A percentile compares a stretch with the other conserved stretches of the same genome.
phyloP scores from a whole-genome alignment of 2,113 vertebrate genomes.

The Nesogale talazaci region DNA sequence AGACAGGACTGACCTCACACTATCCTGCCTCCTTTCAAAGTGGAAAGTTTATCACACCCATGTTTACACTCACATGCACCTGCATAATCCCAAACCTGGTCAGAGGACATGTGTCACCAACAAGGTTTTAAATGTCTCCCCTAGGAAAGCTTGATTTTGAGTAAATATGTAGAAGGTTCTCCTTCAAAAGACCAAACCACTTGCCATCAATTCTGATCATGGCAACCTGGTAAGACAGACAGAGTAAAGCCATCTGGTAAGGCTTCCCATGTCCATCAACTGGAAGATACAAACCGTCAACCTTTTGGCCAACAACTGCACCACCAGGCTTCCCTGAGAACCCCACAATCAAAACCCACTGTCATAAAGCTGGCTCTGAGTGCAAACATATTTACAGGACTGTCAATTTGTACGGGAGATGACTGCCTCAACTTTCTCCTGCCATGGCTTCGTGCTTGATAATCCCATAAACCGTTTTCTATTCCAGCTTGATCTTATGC shows the following conservation, averaged over 20 bases:
- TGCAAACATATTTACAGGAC: too few relatives aligned
- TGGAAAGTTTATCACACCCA: accelerated
- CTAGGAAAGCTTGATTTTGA: neutral
- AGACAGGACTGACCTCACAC: neutral
- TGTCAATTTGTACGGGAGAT: too few relatives aligned
- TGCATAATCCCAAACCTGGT: neutral
- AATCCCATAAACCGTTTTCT: neutral
- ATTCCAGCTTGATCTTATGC: neutral
- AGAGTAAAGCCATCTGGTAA: neutral
- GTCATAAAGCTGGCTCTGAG: too few relatives aligned
- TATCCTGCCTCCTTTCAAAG: neutral
- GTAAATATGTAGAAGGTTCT: neutral
- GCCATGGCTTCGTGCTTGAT: too few relatives aligned
- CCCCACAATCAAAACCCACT: neutral
- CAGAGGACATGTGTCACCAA: neutral
- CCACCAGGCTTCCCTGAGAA: neutral
- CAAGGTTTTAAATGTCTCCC: neutral
- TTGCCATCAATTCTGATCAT: neutral
- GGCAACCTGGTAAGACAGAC: neutral
- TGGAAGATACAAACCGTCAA: neutral
- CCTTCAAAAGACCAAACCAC: neutral
- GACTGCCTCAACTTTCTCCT: too few relatives aligned
- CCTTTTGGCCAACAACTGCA: neutral
- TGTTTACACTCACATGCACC: neutral
- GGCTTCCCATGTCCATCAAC: neutral